These are phyloP conservation scores for Eptesicus fuscus DNA, from an alignment of 2,113 vertebrate species.

Conservation along the genomic window DNA sequence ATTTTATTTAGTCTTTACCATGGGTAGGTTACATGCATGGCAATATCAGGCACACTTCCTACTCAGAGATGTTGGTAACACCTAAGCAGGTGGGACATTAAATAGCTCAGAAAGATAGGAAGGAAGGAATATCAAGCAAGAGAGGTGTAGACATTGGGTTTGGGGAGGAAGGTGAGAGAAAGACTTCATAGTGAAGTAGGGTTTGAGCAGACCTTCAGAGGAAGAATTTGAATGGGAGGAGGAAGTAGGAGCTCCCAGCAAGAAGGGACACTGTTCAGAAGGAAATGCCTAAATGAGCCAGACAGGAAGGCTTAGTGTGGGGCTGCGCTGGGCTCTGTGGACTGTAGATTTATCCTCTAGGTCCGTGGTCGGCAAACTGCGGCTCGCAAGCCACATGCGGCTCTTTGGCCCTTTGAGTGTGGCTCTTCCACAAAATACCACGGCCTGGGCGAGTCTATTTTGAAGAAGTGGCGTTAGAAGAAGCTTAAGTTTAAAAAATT, in stretches of 20 bases:
- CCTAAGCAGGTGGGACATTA: background rate
- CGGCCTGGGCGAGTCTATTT: no score
- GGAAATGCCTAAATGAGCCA: background rate
- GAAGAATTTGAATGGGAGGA: background rate
- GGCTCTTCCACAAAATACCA: no score
- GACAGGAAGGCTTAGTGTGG: background rate
- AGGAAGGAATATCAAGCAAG: background rate
- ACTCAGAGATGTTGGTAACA: background rate
- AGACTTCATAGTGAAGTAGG: background rate
- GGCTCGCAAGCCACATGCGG: no score
- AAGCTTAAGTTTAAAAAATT: no score
- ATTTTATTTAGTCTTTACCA: background rate
- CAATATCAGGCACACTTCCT: background rate
- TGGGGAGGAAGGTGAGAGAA: background rate
- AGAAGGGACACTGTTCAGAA: background rate
- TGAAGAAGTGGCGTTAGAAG: no score
- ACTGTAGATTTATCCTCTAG: background rate
- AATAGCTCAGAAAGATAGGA: background rate
- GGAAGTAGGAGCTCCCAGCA: background rate
- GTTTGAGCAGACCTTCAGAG: background rate
- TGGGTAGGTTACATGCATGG: background rate
- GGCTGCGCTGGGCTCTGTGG: background rate
- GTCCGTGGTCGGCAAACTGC: no score
- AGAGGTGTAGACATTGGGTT: background rate
- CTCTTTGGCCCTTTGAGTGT: no score